Evolutionary conservation across 1,140 invertebrate species (phyloP).

Genomic region (Ericerus pela): DNA sequence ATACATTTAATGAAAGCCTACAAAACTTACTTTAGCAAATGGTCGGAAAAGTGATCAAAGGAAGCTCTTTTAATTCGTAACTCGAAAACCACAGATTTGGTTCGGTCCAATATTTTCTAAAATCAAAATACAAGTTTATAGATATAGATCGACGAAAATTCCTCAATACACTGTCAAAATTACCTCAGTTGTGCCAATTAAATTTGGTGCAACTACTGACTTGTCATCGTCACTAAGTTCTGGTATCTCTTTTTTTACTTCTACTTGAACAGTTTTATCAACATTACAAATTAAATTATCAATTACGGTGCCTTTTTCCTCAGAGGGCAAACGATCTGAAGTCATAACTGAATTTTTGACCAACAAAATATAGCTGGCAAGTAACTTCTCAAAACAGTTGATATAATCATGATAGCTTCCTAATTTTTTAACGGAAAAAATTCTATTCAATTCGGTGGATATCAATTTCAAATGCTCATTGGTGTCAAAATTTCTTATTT

Average conservation of each 20-base stretch:
- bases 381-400: background rate
- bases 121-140: background rate
- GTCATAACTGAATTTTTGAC: background rate
- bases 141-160: background rate
- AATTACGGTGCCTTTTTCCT: background rate
- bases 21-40: background rate
- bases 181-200: no score
- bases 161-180: no score
- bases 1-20: no score
- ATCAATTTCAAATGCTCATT: background rate
- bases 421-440: no score
- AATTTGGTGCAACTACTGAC: no score
- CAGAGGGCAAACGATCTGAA: background rate
- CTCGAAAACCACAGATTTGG: background rate
- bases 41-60: background rate
- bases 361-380: background rate
- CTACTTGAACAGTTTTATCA: background rate
- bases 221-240: background rate
- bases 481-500: background rate
- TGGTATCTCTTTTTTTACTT: background rate
- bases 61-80: background rate
- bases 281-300: background rate
- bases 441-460: background rate
- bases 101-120: background rate
- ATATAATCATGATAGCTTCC: background rate